A percentile compares a stretch with the other conserved stretches of the same genome.
phyloP scores from a whole-genome alignment of 2,113 vertebrate species.

The Nycticorax nycticorax region DNA sequence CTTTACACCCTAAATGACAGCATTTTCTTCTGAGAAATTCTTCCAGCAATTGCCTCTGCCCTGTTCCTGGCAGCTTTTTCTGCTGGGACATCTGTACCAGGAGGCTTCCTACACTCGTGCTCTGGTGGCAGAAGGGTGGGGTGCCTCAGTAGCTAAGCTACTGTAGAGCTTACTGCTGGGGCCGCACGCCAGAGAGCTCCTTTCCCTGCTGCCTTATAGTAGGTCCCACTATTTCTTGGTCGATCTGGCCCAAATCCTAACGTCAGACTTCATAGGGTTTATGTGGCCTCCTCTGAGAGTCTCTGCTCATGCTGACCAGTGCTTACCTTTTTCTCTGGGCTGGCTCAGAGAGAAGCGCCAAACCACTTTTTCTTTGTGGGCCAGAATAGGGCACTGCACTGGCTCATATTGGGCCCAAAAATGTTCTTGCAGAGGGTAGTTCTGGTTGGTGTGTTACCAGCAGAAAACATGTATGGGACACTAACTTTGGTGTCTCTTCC shows the following conservation, averaged over 20 bases:
- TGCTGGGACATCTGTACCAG: neutral
- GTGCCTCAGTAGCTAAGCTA: neutral
- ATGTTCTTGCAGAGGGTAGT: neutral
- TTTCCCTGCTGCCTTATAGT: neutral
- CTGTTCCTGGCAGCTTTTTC: neutral
- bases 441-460: neutral
- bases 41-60: neutral
- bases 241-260: neutral
- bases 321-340: neutral
- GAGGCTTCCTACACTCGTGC: neutral
- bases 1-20: neutral
- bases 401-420: neutral
- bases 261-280: neutral
- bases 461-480: neutral
- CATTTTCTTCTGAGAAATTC: neutral
- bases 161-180: neutral
- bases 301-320: neutral
- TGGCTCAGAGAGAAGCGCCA: neutral
- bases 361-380: neutral
- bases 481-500: neutral
- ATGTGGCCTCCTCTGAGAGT: neutral
- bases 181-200: neutral
- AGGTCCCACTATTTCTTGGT: neutral
- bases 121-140: neutral
- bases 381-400: neutral